A percentile compares a stretch with the other conserved stretches of the same genome.
These are phyloP conservation scores for Drosophila lutescens DNA, from an alignment of 2,888 invertebrate genomes.

Conservation along the genomic window DNA sequence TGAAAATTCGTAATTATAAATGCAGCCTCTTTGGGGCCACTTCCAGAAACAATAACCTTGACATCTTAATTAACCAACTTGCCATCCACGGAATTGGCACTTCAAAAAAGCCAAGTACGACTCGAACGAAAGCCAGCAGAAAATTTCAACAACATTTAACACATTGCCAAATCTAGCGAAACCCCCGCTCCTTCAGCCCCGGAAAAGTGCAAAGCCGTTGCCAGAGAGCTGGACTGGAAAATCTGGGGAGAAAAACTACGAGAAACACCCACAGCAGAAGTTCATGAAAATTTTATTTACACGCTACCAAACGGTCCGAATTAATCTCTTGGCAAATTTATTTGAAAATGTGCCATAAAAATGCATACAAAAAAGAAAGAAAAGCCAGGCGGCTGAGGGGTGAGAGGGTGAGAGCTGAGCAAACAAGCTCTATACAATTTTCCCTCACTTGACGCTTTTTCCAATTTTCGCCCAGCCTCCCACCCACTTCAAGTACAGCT, in stretches of 20 bases:
- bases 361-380: conserved; percentile 62
- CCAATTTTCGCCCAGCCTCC: conserved; percentile 14
- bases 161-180: conserved; percentile 78
- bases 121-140: conserved; percentile 40
- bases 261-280: conserved; percentile 59
- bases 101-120: conserved; percentile 65
- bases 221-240: conserved; percentile 40
- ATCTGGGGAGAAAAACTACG: conserved; percentile 38
- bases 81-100: conserved; percentile 52
- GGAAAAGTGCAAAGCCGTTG: conserved; percentile 40
- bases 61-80: conserved; percentile 75
- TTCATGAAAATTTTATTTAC: conserved; percentile 79
- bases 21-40: conserved; percentile 23
- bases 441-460: conserved; percentile 46
- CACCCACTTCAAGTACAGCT: background rate
- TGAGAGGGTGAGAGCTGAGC: conserved; percentile 49
- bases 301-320: conserved; percentile 79
- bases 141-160: conserved; percentile 79
- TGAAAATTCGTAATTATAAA: conserved; percentile 22
- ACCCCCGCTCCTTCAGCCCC: conserved; percentile 35
- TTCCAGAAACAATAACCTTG: conserved; percentile 59
- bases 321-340: conserved; percentile 80
- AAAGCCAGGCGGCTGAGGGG: conserved; percentile 9
- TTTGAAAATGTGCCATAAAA: conserved; percentile 80
- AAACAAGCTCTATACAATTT: conserved; percentile 73